Evolutionary conservation across 2,797 vertebrate genomes (phyloP).

Genomic region (Leuciscus waleckii): DNA sequence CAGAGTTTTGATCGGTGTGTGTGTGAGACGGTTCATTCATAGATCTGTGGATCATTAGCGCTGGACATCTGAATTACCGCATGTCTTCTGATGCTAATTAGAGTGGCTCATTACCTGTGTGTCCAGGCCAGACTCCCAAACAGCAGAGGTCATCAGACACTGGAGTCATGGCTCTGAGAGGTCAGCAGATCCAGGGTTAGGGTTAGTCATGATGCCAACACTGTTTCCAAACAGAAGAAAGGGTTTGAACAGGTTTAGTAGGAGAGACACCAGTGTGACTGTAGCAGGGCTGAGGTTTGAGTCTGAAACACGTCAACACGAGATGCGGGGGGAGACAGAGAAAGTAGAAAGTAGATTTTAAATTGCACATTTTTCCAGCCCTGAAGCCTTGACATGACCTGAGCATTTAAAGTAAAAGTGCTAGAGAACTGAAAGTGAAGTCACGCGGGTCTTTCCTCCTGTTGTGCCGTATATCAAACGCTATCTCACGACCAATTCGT

Average conservation of each 20-base stretch:
- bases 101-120: constrained; percentile 71
- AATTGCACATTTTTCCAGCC: neutral
- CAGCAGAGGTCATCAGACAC: constrained; percentile 61
- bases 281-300: neutral
- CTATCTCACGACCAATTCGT: too few species aligned
- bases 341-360: neutral
- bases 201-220: too few species aligned
- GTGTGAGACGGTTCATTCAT: neutral
- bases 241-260: neutral
- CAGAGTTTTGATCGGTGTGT: too few species aligned
- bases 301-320: too few species aligned
- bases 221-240: neutral
- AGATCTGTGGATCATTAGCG: constrained; percentile 27
- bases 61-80: constrained; percentile 44
- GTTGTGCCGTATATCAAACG: too few species aligned
- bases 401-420: neutral
- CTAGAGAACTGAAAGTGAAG: too few species aligned
- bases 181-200: constrained; percentile 71
- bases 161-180: constrained; percentile 75
- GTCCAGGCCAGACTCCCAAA: constrained; percentile 73
- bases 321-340: neutral
- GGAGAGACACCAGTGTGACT: neutral
- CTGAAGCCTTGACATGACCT: neutral
- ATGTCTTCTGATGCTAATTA: constrained; percentile 68
- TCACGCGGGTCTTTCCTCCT: too few species aligned